Evolutionary conservation across 2,113 vertebrate genomes (phyloP).

Genomic region (Leptosomus discolor): DNA sequence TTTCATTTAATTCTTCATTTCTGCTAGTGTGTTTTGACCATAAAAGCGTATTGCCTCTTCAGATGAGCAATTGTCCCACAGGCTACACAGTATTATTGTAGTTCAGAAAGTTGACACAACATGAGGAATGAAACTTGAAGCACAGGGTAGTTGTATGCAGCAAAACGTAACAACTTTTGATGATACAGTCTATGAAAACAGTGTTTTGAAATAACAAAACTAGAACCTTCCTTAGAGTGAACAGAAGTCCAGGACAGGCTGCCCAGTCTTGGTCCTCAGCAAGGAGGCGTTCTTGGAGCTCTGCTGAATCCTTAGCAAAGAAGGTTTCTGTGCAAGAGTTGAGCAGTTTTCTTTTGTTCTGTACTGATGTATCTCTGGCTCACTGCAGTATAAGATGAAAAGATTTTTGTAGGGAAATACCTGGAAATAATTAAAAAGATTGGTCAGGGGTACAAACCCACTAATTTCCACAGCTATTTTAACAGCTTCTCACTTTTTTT

Average conservation of each 20-base stretch:
- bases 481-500: background rate
- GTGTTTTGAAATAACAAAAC: background rate
- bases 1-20: slow-evolving; percentile 19
- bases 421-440: background rate
- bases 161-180: background rate
- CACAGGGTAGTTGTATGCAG: background rate
- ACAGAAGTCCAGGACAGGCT: background rate
- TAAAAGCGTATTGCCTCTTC: background rate
- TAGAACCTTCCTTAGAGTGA: background rate
- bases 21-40: background rate
- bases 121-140: background rate
- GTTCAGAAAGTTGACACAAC: background rate
- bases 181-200: background rate
- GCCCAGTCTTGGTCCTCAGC: background rate
- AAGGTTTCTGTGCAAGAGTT: background rate
- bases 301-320: background rate
- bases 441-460: background rate
- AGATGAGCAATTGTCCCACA: background rate
- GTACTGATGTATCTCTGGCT: background rate
- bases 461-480: background rate
- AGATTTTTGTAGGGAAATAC: background rate
- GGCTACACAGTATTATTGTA: background rate
- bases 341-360: background rate
- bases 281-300: background rate
- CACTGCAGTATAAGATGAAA: background rate